These are phyloP conservation scores for Argyresthia goedartella DNA, from an alignment of 2,888 invertebrate species.

Conservation along the genomic window DNA sequence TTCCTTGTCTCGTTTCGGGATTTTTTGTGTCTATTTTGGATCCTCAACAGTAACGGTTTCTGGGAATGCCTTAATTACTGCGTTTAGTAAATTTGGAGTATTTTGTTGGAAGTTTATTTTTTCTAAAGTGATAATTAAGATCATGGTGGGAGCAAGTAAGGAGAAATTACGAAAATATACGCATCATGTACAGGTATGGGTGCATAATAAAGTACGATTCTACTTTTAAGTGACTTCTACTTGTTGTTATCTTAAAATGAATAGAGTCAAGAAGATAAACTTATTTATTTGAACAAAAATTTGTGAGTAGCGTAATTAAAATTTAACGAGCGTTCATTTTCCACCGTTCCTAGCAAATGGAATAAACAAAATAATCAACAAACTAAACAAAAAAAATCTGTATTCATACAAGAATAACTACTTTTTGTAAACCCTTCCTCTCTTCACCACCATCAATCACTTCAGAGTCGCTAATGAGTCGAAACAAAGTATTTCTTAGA, in stretches of 20 bases:
- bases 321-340: no score
- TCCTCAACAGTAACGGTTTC: neutral
- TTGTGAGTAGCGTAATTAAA: neutral
- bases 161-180: no score
- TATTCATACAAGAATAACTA: no score
- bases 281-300: neutral
- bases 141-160: no score
- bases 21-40: constrained; percentile 3
- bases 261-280: no score
- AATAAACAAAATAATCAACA: neutral
- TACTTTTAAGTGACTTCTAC: no score
- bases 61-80: neutral
- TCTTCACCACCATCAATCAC: constrained; percentile 2
- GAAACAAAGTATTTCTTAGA: constrained; percentile 6
- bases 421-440: neutral
- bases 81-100: neutral
- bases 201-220: no score
- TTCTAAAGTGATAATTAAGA: no score
- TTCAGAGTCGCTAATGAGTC: constrained; percentile 3
- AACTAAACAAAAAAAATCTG: neutral
- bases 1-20: constrained; percentile 4
- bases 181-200: no score
- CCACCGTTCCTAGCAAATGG: neutral
- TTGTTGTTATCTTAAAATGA: no score
- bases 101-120: neutral